Evolutionary conservation across 2,113 vertebrate species (phyloP), one percentile per base, ranked within the genome.

Genomic region (Hylia prasina): DNA sequence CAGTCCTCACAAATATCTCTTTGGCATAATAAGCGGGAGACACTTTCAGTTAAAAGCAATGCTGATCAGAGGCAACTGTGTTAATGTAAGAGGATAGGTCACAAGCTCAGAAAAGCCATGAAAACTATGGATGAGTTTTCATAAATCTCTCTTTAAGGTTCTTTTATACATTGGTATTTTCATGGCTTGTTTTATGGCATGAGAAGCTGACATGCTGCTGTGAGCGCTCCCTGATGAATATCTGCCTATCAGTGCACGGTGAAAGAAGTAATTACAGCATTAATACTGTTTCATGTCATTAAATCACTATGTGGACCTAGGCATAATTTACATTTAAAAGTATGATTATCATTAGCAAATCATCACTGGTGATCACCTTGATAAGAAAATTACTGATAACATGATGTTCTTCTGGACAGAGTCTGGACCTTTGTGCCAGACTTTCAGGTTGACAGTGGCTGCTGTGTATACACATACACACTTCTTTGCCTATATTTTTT

Each of bases 1-100:
- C 65, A 57, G 44, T 84, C 53, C 66, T 83, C 10, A 9, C 61
- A 95, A 65, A 84, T 77, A 65, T 57, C 86, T 87, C 63, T 82
- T 65, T 63, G 80, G 60, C 93, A 64, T 80, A 95, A 88, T 66
- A 86, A 96, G 27, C 28, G 84, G 37, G 65, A 94, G 82, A 92
- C 5, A 58, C 48, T 89, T 82, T 81, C 61, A 89, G 70, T 31
- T 75, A 94, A 91, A 93, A 94, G 69, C 33, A 82, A 60, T 39
- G 48, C 51, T 93, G 63, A 71, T 86, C 77, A 80, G 77, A 87
- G 48, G 51, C 87, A 91, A 63, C 54, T 65, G 5, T 30, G 25
- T 76, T 75, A 87, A 45, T 76, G 11, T 48, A 79, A 79, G 48
- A 78, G 16, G 14, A 47, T 47, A 65, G 25, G 18, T 75, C 61